Evolutionary conservation across 2,113 vertebrate genomes (phyloP).

Genomic region (Pseudorectes ferrugineus): DNA sequence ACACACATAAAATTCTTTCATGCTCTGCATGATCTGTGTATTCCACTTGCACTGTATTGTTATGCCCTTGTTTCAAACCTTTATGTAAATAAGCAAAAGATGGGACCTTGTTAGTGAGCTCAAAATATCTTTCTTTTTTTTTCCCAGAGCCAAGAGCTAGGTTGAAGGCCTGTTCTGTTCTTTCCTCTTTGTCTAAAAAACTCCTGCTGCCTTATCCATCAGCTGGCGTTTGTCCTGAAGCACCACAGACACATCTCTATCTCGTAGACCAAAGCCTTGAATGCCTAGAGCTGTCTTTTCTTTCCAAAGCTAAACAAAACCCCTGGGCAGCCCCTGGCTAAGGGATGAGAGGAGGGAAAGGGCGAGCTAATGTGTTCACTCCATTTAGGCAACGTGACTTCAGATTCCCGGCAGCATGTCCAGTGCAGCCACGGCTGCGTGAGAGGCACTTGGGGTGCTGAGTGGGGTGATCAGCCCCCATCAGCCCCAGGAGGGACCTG

Average conservation of each 20-base stretch:
- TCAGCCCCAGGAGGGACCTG: neutral
- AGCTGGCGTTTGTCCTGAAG: neutral
- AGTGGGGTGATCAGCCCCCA: accelerated
- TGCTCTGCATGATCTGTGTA: neutral
- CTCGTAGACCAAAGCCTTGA: neutral
- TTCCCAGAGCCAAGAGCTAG: neutral
- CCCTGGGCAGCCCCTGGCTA: neutral
- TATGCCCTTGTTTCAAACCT: neutral
- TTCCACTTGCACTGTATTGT: neutral
- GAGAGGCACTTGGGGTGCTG: neutral
- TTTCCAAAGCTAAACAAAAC: neutral
- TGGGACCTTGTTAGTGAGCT: neutral
- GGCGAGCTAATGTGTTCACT: neutral
- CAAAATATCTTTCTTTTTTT: neutral
- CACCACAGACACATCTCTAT: neutral
- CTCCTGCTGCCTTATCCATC: neutral
- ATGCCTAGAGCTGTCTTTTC: neutral
- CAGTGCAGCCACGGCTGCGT: accelerated
- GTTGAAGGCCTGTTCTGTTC: constrained; percentile 33
- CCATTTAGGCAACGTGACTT: accelerated
- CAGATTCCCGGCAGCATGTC: accelerated
- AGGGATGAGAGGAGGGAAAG: neutral
- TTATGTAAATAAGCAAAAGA: neutral
- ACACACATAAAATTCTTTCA: neutral
- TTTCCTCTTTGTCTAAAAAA: neutral